Conservation (phyloP, 1,140 invertebrate species). For the Dinothrombium tinctorium region DNA sequence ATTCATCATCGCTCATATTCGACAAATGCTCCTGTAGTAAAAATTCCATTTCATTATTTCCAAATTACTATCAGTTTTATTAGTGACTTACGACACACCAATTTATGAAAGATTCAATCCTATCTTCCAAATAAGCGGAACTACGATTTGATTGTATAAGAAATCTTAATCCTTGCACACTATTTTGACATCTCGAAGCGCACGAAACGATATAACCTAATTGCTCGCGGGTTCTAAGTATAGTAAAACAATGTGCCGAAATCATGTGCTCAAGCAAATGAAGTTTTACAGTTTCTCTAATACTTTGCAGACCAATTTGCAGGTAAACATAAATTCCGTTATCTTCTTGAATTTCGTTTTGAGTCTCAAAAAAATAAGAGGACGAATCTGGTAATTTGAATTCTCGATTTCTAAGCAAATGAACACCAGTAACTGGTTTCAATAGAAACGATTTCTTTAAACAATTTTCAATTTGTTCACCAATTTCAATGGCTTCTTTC, state of each 20-base stretch:
- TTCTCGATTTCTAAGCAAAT: conserved; percentile 8
- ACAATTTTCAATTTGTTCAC: conserved; percentile 6
- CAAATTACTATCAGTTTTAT: no score
- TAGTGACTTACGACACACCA: no score
- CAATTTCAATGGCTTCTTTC: conserved; percentile 21
- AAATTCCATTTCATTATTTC: no score
- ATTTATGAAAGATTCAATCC: no score
- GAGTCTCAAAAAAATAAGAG: conserved; percentile 13
- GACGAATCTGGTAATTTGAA: conserved; percentile 8
- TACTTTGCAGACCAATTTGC: conserved; percentile 55
- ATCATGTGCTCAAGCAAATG: conserved; percentile 71
- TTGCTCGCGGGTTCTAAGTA: conserved; percentile 55
- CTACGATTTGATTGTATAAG: no score
- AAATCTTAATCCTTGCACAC: no score
- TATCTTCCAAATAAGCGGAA: no score
- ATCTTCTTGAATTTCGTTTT: conserved; percentile 55
- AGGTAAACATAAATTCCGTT: conserved; percentile 68
- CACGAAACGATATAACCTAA: conserved; percentile 79
- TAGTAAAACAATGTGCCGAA: conserved; percentile 69
- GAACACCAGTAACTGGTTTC: no score
- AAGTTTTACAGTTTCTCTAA: conserved; percentile 50
- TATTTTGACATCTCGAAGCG: no score
- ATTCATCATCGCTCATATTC: no score
- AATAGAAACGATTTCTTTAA: conserved; percentile 8
- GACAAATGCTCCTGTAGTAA: no score